phyloP scores from a whole-genome alignment of 2,888 invertebrate species.

The Andricus quercusramuli region DNA sequence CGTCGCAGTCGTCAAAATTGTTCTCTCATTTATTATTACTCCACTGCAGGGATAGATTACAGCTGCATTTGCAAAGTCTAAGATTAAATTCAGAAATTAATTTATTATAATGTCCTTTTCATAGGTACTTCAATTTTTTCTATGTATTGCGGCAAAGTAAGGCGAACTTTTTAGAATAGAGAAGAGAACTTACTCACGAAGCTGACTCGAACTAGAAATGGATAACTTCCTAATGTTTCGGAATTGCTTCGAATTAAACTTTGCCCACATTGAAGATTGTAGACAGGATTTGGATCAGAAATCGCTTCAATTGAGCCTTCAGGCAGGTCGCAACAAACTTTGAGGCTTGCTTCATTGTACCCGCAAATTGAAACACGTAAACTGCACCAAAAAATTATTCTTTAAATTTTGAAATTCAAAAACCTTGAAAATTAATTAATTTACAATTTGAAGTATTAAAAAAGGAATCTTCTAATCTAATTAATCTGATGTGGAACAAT shows the following conservation, averaged over 20 bases:
- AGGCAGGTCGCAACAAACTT: slow-evolving; percentile 65
- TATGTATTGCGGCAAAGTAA: not conserved
- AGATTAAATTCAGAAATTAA: slow-evolving; percentile 51
- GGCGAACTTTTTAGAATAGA: slow-evolving; percentile 8
- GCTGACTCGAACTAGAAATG: slow-evolving; percentile 88
- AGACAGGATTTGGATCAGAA: slow-evolving; percentile 45
- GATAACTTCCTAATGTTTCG: slow-evolving; percentile 83
- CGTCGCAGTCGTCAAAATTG: slow-evolving; percentile 88
- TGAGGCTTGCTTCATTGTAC: slow-evolving; percentile 61
- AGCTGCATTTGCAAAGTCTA: slow-evolving; percentile 85
- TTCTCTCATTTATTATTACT: slow-evolving; percentile 83
- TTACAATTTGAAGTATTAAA: no score
- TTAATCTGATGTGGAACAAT: no score
- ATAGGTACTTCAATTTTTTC: not conserved
- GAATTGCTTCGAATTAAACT: slow-evolving; percentile 63
- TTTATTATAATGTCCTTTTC: not conserved
- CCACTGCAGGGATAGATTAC: slow-evolving; percentile 89
- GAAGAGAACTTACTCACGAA: slow-evolving; percentile 83
- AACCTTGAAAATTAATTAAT: no score
- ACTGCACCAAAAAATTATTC: slow-evolving; percentile 51
- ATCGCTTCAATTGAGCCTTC: slow-evolving; percentile 40
- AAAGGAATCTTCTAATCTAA: no score
- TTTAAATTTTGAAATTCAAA: not conserved
- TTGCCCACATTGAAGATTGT: slow-evolving; percentile 63
- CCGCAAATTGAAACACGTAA: slow-evolving; percentile 70